Conservation (phyloP, 1,140 invertebrate genomes). For the Adoxophyes honmai region DNA sequence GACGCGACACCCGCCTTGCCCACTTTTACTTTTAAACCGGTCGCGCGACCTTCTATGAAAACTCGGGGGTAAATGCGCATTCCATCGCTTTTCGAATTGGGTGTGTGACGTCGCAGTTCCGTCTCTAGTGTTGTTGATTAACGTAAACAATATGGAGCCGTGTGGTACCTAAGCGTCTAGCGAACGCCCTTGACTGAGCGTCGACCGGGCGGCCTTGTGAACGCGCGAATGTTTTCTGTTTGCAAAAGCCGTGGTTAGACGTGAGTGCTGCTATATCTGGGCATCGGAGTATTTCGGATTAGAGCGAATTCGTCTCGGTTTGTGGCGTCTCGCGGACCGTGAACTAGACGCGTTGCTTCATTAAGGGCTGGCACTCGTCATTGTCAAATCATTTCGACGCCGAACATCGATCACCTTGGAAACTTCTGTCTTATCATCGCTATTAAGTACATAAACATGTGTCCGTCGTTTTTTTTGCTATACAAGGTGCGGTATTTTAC, state of each 20-base stretch:
- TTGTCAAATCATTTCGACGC: too few species aligned
- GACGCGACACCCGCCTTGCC: constrained; percentile 49
- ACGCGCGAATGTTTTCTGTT: constrained; percentile 63
- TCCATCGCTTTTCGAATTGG: constrained; percentile 18
- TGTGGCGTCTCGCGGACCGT: constrained; percentile 22
- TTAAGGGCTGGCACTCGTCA: not conserved
- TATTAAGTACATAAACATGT: too few species aligned
- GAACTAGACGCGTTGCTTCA: constrained; percentile 16
- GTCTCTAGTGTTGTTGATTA: constrained; percentile 16
- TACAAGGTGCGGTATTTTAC: too few species aligned
- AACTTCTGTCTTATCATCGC: too few species aligned
- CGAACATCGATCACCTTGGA: too few species aligned
- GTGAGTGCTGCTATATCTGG: not conserved
- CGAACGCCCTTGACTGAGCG: constrained; percentile 70
- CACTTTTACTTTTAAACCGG: constrained; percentile 74
- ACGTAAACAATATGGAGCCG: constrained; percentile 37
- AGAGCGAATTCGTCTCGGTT: constrained; percentile 19
- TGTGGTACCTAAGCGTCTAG: constrained; percentile 48
- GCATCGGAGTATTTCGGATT: constrained; percentile 45
- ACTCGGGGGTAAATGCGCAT: constrained; percentile 21
- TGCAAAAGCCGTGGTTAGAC: constrained; percentile 25
- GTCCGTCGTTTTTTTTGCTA: too few species aligned
- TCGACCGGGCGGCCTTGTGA: constrained; percentile 67
- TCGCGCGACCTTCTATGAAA: constrained; percentile 42
- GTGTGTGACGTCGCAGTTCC: constrained; percentile 12